Percentiles rank a stretch among this genome's conserved stretches.
Evolutionary conservation across 2,113 vertebrate genomes (phyloP).

Genomic region (Nansenia antarctica): DNA sequence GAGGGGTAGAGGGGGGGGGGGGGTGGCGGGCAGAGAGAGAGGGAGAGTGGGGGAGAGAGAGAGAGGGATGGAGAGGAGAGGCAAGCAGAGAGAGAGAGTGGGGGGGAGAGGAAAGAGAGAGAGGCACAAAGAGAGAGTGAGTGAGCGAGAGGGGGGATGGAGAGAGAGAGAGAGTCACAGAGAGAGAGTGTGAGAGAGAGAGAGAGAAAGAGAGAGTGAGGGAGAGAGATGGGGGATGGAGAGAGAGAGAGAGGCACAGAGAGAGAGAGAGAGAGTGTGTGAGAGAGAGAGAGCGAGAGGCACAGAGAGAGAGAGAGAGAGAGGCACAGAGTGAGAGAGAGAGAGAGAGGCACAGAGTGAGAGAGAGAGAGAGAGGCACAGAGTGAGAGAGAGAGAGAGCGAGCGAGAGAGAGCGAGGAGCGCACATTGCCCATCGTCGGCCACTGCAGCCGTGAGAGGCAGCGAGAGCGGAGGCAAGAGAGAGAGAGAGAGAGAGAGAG

Average conservation of each 20-base stretch:
- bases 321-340: slow-evolving; percentile 43
- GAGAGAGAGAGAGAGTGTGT: slow-evolving; percentile 12
- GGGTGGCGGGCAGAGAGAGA: slow-evolving; percentile 37
- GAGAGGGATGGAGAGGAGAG: slow-evolving; percentile 47
- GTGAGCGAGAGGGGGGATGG: slow-evolving; percentile 23
- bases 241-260: no score
- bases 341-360: slow-evolving; percentile 5
- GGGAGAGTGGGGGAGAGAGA: slow-evolving; percentile 41
- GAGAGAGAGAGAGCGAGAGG: slow-evolving; percentile 36
- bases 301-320: slow-evolving; percentile 42
- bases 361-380: slow-evolving; percentile 12
- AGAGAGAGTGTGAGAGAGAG: slow-evolving; percentile 18
- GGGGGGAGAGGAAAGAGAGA: slow-evolving; percentile 6
- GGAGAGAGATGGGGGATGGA: slow-evolving; percentile 23
- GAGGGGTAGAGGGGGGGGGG: slow-evolving; percentile 19
- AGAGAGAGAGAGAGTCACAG: not conserved
- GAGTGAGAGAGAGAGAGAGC: slow-evolving; percentile 21
- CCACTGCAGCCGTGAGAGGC: slow-evolving; percentile 70
- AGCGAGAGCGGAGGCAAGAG: slow-evolving; percentile 55
- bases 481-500: slow-evolving; percentile 41
- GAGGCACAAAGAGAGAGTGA: slow-evolving; percentile 12
- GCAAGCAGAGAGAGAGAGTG: slow-evolving; percentile 24
- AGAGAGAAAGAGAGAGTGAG: slow-evolving; percentile 19
- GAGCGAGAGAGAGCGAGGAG: slow-evolving; percentile 48
- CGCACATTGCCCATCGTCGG: slow-evolving; percentile 62